phyloP scores from a whole-genome alignment of 2,113 vertebrate species.

The Corythaixoides concolor region DNA sequence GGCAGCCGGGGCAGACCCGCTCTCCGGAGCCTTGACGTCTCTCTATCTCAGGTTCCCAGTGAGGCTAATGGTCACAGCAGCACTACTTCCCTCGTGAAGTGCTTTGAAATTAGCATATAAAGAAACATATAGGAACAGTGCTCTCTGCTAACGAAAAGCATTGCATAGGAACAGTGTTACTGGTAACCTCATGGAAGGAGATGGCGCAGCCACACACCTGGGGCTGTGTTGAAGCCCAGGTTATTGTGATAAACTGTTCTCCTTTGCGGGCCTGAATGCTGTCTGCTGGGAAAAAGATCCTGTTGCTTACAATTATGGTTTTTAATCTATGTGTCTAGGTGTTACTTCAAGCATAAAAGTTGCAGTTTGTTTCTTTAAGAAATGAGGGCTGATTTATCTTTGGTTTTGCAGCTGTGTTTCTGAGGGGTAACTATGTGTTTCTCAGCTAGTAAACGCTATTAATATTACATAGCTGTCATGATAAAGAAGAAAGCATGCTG shows the following conservation, averaged over 20 bases:
- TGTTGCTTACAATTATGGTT: accelerated
- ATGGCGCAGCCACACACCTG: accelerated
- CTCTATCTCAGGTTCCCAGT: neutral
- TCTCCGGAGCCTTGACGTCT: no score
- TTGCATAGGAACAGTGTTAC: accelerated
- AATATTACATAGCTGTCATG: neutral
- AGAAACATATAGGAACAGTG: accelerated
- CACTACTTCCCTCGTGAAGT: neutral
- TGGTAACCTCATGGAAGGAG: neutral
- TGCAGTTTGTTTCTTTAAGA: neutral
- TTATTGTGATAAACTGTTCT: neutral
- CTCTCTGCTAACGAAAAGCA: neutral
- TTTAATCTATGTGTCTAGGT: neutral
- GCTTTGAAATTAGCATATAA: neutral
- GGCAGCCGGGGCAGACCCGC: no score
- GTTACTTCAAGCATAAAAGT: neutral
- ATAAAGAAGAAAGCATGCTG: neutral
- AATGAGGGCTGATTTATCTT: neutral
- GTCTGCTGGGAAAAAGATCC: neutral
- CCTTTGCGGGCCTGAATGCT: neutral
- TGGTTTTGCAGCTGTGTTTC: neutral
- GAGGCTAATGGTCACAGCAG: accelerated
- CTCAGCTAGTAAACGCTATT: neutral
- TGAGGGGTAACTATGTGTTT: neutral
- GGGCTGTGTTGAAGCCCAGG: accelerated